Base-by-base conservation (phyloP, 92 coral and sea anemone species). In the Parazoanthus atlanticus region DNA sequence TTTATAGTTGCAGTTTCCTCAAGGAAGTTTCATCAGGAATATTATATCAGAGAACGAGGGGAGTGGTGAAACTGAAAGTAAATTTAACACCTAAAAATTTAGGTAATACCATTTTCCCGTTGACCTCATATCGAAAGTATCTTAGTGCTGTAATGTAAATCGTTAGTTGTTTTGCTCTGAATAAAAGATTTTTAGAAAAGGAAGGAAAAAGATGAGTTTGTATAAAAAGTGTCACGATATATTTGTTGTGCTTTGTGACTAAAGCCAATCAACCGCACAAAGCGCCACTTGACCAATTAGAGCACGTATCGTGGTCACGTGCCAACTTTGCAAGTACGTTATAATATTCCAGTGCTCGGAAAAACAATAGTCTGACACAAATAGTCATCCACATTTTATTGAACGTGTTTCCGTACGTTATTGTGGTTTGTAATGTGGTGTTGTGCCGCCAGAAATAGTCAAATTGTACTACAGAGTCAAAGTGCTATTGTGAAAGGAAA, bases 401-500 rank as follows among this genome's bases (percentile, higher is more conserved):
- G 87, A 71, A 72, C 23, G 86, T 83, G 61, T 28, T 40, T 84
- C 4, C 38, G 4, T 36, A 2, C 77, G 0, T 43, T 84, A 84
- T 84, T 84, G 78, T 84, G 87, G 77, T 40, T 84, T 84, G 66
- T 84, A 84, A 70, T 84, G 78, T 16, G 87, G 38, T 84, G 76
- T 69, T 70, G 46, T 36, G 46, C 70, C 78, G 41, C 38, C 78
- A 84, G 40, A 69, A 71, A 10, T 36, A 69, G 67, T 26, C n/a
- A 49, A 69, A 84, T 9, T 70, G 87, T 67, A 70, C 41, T 29
- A 46, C 29, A 84, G 70, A 84, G 25, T 30, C 30, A 47, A 84
- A 40, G 61, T 69, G 78, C 36, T 29, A 9, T 84, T 49, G 26
- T 84, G 61, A 49, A 46, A 15, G 54, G 76, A 43, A 34, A 84